Evolutionary conservation across 1,140 invertebrate genomes (phyloP), one percentile per base, ranked within the genome.

Genomic region (Drosophila novamexicana): DNA sequence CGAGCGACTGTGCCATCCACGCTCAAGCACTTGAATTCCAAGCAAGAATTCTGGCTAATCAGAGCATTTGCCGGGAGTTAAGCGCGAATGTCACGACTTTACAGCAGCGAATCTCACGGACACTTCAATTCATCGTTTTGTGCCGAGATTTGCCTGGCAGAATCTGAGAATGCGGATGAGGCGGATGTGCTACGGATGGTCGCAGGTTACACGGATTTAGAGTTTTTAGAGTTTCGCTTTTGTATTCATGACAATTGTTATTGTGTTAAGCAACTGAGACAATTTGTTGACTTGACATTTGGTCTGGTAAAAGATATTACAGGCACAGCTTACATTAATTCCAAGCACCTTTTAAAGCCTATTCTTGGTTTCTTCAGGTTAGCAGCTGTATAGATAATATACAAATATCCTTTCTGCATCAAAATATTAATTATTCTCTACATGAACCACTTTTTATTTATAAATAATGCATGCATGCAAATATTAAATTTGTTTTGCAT

Each of bases 11-110:
- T 53, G 73, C 72, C 44, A 44, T 45, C 42, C 49, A 49, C 64
- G 56, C 65, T 45, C 57, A 79, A 49, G 44, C 70, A 76, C 79
- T 81, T 73, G 62, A 79, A 81, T 67, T 75, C 45, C 32, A 53
- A 47, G 10, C 22, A 45, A 68, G 54, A 69, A 63, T 74, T 54
- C 64, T 12, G 66, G 80, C 84, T 86, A 86, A 86, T 86, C 84
- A 89, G 76, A 72, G 52, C 58, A 79, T 79, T 74, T 79, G 75
- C 52, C 76, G 70, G 72, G 75, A 88, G 76, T 71, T 80, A 74
- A 86, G 63, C 73, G 76, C 57, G 66, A 86, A 71, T 74, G 76
- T 71, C 76, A 79, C 65, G 76, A 73, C 79, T 71, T 52, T 77
- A 52, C 39, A 29, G 37, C 47, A 5, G 12, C 32, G 18, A 34